Percentiles rank a stretch among this genome's conserved stretches.
Evolutionary conservation across 2,888 invertebrate genomes (phyloP).

Genomic region (Phortica okadai): DNA sequence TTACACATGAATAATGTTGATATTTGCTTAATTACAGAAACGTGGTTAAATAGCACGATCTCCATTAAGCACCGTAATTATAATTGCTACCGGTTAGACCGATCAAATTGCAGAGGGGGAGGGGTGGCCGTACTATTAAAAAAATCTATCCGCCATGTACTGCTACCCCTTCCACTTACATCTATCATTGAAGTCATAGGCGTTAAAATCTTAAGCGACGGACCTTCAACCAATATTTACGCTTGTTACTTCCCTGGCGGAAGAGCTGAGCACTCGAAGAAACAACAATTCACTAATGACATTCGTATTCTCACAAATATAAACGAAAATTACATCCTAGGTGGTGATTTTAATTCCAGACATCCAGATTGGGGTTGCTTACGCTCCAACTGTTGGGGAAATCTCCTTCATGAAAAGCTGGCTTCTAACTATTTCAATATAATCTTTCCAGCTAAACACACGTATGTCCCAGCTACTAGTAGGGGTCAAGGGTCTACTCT

Average conservation of each 20-base stretch:
- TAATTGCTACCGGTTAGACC: not conserved
- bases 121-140: not conserved
- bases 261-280: not conserved
- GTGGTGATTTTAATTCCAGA: too few species aligned
- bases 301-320: not conserved
- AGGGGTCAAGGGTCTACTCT: too few species aligned
- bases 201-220: too few species aligned
- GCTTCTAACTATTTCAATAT: too few species aligned
- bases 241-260: constrained; percentile 1
- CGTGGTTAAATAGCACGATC: too few species aligned
- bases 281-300: constrained; percentile 10
- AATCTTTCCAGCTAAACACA: too few species aligned
- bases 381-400: too few species aligned
- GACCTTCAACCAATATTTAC: too few species aligned
- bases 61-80: too few species aligned
- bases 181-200: not conserved
- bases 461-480: too few species aligned
- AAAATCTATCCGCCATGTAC: not conserved
- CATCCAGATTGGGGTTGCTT: too few species aligned
- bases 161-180: not conserved
- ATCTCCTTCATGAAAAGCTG: too few species aligned
- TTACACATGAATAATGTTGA: constrained; percentile 26
- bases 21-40: not conserved
- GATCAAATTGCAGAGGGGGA: constrained; percentile 11
- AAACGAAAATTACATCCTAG: not conserved